A percentile compares a stretch with the other conserved stretches of the same genome.
These are phyloP conservation scores for Girardia tigrina DNA, from an alignment of 2,888 invertebrate species.

Conservation along the genomic window DNA sequence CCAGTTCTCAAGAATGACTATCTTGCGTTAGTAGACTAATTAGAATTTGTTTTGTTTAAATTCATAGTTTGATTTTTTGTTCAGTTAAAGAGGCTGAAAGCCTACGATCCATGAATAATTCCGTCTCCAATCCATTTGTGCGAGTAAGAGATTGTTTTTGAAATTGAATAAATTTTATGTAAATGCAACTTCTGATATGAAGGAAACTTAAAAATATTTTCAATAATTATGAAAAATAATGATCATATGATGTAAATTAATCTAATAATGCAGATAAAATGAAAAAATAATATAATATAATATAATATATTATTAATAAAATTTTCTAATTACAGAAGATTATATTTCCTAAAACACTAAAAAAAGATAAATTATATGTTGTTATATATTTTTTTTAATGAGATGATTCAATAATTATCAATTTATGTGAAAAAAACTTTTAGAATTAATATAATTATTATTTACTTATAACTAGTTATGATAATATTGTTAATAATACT, in stretches of 20 bases:
- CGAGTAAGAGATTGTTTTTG: not conserved
- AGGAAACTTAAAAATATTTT: too few species aligned
- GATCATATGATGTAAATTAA: not conserved
- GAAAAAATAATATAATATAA: not conserved
- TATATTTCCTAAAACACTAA: too few species aligned
- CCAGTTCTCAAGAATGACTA: constrained; percentile 16
- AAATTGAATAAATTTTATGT: not conserved
- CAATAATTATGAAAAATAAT: too few species aligned
- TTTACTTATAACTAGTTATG: too few species aligned
- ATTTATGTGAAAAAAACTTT: too few species aligned
- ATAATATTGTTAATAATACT: too few species aligned
- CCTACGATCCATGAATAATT: constrained; percentile 11
- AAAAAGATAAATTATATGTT: too few species aligned
- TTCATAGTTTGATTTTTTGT: not conserved
- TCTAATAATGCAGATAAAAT: not conserved
- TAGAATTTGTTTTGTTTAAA: not conserved
- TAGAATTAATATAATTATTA: too few species aligned
- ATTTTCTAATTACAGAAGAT: too few species aligned
- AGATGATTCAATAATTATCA: too few species aligned
- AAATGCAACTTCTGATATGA: not conserved
- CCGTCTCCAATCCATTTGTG: constrained; percentile 17
- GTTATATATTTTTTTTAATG: too few species aligned
- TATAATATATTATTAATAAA: not conserved
- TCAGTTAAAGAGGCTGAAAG: constrained; percentile 2
- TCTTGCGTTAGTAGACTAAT: constrained; percentile 9